A percentile compares a stretch with the other conserved stretches of the same genome.
phyloP scores from a whole-genome alignment of 2,797 vertebrate genomes.

The Pipistrellus pipistrellus region DNA sequence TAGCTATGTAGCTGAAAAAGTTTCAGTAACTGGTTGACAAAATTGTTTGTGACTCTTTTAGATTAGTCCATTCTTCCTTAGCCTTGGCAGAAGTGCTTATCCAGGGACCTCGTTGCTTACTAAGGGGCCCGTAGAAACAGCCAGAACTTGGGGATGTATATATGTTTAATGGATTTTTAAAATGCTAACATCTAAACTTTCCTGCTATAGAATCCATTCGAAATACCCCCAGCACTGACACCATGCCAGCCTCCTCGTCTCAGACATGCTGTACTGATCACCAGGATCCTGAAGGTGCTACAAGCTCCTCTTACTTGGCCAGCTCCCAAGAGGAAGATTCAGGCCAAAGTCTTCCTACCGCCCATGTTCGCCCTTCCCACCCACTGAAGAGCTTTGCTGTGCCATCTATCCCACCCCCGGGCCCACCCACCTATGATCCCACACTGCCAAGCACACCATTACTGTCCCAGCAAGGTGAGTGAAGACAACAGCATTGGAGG shows the following conservation, averaged over 20 bases:
- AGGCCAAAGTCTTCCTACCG: conserved; percentile 92
- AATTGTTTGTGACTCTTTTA: neutral
- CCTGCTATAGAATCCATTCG: conserved; percentile 93
- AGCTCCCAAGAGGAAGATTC: conserved; percentile 94
- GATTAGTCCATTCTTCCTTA: neutral
- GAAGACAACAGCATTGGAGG: fast-evolving
- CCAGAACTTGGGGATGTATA: neutral
- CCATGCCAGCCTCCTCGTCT: conserved; percentile 93
- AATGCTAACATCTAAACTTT: conserved; percentile 63
- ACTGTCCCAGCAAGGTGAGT: conserved; percentile 96
- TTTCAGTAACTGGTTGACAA: neutral
- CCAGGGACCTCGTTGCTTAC: neutral
- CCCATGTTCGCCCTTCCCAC: conserved; percentile 94
- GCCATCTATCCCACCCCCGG: conserved; percentile 90
- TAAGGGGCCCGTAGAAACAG: neutral
- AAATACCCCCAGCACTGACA: conserved; percentile 95
- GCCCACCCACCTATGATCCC: conserved; percentile 91
- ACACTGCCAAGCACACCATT: conserved; percentile 95
- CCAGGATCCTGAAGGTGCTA: conserved; percentile 92
- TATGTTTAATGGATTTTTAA: neutral
- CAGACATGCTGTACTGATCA: conserved; percentile 93
- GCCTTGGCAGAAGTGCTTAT: neutral
- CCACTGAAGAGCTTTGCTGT: conserved; percentile 98
- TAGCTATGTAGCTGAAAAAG: neutral
- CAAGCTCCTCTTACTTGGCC: conserved; percentile 93